Percentiles rank a stretch among this genome's conserved stretches.
Evolutionary conservation across 2,797 vertebrate species (phyloP).

Genomic region (Hylomyscus alleni): DNA sequence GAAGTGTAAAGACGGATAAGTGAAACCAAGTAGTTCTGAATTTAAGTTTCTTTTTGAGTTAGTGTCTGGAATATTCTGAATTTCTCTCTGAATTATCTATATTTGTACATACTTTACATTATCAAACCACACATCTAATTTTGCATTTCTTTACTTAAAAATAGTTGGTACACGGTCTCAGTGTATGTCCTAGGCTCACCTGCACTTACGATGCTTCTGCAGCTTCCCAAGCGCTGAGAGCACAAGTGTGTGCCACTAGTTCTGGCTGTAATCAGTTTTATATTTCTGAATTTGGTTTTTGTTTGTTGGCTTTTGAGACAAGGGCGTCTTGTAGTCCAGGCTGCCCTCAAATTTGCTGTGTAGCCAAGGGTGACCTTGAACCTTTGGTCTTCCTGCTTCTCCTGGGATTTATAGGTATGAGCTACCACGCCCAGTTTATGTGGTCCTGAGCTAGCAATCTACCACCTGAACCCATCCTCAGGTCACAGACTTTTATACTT

Average conservation of each 20-base stretch:
- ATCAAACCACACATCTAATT: not conserved
- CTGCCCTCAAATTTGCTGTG: not conserved
- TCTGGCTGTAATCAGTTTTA: not conserved
- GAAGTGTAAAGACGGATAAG: not conserved
- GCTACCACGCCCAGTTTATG: not conserved
- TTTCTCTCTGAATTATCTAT: not conserved
- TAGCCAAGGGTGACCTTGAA: not conserved
- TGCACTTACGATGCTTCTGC: not conserved
- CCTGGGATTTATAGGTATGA: not conserved
- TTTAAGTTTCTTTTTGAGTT: conserved; percentile 9
- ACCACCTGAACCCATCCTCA: not conserved
- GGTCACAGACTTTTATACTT: not conserved
- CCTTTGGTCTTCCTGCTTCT: not conserved
- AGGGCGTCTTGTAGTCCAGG: not conserved
- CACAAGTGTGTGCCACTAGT: not conserved
- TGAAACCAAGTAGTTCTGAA: not conserved
- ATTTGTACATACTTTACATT: conserved; percentile 12
- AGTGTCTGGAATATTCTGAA: not conserved
- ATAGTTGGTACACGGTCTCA: not conserved
- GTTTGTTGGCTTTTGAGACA: not conserved
- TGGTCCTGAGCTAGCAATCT: not conserved
- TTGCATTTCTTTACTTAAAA: conserved; percentile 2
- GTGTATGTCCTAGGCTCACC: not conserved
- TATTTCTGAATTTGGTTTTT: not conserved
- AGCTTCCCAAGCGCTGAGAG: not conserved